Conservation (phyloP, 1,140 invertebrate genomes). For the Littorina saxatilis region DNA sequence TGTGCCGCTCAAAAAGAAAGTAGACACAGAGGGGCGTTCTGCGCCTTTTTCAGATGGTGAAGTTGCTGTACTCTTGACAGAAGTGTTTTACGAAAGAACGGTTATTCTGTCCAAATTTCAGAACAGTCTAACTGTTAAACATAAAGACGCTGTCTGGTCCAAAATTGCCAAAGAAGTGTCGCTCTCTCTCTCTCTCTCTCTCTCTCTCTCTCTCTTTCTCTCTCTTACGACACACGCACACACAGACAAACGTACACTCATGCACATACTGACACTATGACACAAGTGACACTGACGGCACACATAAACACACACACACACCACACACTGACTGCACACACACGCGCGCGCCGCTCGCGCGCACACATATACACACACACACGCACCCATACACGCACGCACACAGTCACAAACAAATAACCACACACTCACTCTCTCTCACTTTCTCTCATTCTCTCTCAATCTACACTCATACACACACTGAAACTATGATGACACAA, state of each 20-base stretch:
- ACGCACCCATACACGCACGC: background rate
- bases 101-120: no score
- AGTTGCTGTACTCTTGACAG: no score
- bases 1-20: no score
- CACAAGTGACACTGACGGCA: no score
- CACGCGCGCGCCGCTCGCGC: background rate
- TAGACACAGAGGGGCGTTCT: no score
- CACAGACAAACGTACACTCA: background rate
- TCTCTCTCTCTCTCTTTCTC: no score
- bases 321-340: constrained; percentile 1
- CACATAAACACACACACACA: constrained; percentile 7
- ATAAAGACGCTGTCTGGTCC: no score
- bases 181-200: no score
- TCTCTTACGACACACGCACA: constrained; percentile 4
- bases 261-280: background rate
- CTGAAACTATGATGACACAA: background rate
- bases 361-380: background rate
- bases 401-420: background rate
- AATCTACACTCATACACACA: background rate
- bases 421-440: background rate
- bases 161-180: no score
- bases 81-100: no score
- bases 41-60: no score
- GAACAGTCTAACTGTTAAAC: no score
- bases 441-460: background rate